Base-by-base conservation (phyloP, 2,888 invertebrate genomes). In the Cactoblastis cactorum region DNA sequence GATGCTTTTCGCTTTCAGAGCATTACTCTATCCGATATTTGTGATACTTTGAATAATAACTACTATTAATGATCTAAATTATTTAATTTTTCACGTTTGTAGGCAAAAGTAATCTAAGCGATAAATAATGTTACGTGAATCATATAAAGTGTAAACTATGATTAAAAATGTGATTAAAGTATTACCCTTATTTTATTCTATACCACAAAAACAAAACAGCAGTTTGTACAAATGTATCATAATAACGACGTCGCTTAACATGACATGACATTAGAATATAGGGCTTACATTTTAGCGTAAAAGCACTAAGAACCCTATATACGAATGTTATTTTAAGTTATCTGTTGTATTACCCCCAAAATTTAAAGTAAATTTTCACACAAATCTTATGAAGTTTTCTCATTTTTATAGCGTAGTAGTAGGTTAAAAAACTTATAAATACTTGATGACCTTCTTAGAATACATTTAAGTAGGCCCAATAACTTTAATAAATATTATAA, bases 61-160 rank as follows among this genome's bases (percentile, higher is more conserved):
- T 85, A 86, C 78, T 81, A 78, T 80, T 83, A 85, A 83, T 80
- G 71, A 86, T 83, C 83, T 88, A 89, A 88, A 87, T 89, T 89
- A 89, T 89, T 87, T 86, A 86, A 86, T 87, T 87, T 88, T 89
- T 87, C 87, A 88, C 86, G 79, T 86, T 86, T 84, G 82, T 85
- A 85, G 86, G 79, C 77, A 71, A 74, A 73, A 69, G 62, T 78
- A 81, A 78, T 68, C 67, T 84, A 86, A 83, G 81, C 74, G 75
- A 80, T 78, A 73, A 71, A 69, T 69, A 69, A 67, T 75, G 74
- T 81, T 83, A 83, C 72, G 73, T 80, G 72, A 77, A 80, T 74
- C 74, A 71, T 83, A 76, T 79, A 73, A 78, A 77, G 63, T 81
- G 78, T 85, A 84, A 79, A 79, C 73, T 77, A 77, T 69, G 68